Conservation (phyloP, 2,888 invertebrate genomes). For the Tenthredo livida region DNA sequence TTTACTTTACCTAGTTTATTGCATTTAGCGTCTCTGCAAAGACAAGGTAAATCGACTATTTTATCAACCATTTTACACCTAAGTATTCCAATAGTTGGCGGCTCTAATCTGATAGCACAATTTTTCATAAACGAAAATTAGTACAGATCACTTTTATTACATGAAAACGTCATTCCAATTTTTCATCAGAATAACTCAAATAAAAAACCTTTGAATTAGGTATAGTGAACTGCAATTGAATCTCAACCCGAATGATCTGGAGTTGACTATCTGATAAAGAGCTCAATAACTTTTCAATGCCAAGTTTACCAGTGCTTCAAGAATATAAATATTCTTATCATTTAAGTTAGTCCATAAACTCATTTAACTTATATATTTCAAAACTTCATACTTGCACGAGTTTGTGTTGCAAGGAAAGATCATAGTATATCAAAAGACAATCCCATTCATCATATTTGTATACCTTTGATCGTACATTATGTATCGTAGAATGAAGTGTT, state of each 20-base stretch:
- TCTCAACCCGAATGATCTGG: background rate
- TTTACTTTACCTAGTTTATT: constrained; percentile 92
- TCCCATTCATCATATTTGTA: background rate
- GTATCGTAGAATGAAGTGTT: background rate
- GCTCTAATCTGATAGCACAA: constrained; percentile 89
- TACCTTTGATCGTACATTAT: background rate
- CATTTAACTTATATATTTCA: background rate
- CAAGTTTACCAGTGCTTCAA: background rate
- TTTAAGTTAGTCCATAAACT: background rate
- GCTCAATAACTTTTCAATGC: background rate
- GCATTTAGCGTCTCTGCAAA: constrained; percentile 84
- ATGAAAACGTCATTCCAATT: background rate
- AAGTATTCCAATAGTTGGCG: constrained; percentile 85
- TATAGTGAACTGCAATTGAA: background rate
- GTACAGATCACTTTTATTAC: background rate
- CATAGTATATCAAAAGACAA: background rate
- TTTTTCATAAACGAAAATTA: constrained; percentile 82
- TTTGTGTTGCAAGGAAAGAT: background rate
- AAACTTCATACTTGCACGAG: background rate
- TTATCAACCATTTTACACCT: constrained; percentile 82
- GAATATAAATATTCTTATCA: background rate
- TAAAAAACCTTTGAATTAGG: background rate
- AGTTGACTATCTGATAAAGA: background rate
- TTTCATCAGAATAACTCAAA: background rate
- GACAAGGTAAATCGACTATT: constrained; percentile 82